Base-by-base conservation (phyloP, 2,888 invertebrate genomes). In the Terebella lapidaria region DNA sequence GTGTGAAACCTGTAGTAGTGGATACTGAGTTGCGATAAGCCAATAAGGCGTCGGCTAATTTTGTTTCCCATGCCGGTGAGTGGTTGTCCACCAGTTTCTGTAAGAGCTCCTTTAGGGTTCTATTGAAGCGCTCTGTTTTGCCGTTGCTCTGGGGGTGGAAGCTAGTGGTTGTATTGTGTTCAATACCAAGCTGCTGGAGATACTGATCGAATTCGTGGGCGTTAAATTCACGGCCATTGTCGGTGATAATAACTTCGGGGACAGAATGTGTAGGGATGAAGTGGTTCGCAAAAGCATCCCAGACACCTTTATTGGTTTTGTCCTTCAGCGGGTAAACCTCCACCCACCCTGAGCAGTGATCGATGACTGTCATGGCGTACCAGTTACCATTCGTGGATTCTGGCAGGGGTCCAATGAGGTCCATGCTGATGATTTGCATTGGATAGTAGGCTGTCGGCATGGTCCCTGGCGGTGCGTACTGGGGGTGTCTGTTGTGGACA, bases 331-430 rank as follows among this genome's bases (percentile, higher is more conserved):
- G 55, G 24, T 10, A 55, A 4, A 24, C 55, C 22, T 55, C 35
- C 10, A 35, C 55, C 55, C 55, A 55, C 4, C 29, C 30, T 18
- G 30, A 18, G 5, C 24, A 53, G 26, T 53, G 53, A 20, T 53
- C 53, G 10, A 53, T 26, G 4, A 53, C 26, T 10, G 27, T 26
- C 27, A 53, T 10, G 5, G 20, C 27, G 20, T 53, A 53, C 20
- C 27, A 10, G 20, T 53, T 25, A 20, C 27, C 53, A 4, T 53
- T 22, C 26, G 5, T 5, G 27, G 25, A 25, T 10, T 5, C 5
- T 5, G 22, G 18, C 5, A 56, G 20, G 10, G 56, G 56, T 2
- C 46, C 56, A 10, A 56, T 47, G 2, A 56, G 22, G 47, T 56
- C 56, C 26, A 28, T 5, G 2, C 26, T 49, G 5, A 56, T n/a